These are phyloP conservation scores for Athetis lepigone DNA, from an alignment of 2,888 invertebrate species.

Conservation along the genomic window DNA sequence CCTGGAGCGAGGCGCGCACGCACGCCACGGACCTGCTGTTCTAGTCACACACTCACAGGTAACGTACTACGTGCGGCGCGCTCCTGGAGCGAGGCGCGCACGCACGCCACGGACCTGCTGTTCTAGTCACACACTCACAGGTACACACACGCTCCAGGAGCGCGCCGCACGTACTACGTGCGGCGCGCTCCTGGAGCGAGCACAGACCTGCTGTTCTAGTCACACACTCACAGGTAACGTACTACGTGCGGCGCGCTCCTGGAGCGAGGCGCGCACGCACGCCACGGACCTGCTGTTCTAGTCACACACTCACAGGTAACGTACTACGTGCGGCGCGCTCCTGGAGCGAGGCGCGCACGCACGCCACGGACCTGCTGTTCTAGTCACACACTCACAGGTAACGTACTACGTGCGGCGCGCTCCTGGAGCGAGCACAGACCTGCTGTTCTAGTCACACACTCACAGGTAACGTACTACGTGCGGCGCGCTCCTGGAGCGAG, in stretches of 20 bases:
- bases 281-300: constrained; percentile 87
- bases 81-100: too few species aligned
- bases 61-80: too few species aligned
- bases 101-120: too few species aligned
- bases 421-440: too few species aligned
- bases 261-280: constrained; percentile 83
- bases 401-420: constrained; percentile 77
- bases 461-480: constrained; percentile 29
- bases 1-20: constrained; percentile 84
- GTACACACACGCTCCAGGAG: constrained; percentile 84
- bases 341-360: constrained; percentile 81
- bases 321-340: too few species aligned
- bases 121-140: too few species aligned
- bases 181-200: too few species aligned
- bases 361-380: too few species aligned
- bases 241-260: too few species aligned
- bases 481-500: too few species aligned
- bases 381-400: too few species aligned
- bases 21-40: constrained; percentile 85
- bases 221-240: constrained; percentile 41
- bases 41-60: constrained; percentile 68
- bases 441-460: constrained; percentile 80
- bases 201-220: constrained; percentile 87
- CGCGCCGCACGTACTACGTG: constrained; percentile 80
- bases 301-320: constrained; percentile 52